phyloP scores from a whole-genome alignment of 2,113 vertebrate genomes.

The Meles meles region DNA sequence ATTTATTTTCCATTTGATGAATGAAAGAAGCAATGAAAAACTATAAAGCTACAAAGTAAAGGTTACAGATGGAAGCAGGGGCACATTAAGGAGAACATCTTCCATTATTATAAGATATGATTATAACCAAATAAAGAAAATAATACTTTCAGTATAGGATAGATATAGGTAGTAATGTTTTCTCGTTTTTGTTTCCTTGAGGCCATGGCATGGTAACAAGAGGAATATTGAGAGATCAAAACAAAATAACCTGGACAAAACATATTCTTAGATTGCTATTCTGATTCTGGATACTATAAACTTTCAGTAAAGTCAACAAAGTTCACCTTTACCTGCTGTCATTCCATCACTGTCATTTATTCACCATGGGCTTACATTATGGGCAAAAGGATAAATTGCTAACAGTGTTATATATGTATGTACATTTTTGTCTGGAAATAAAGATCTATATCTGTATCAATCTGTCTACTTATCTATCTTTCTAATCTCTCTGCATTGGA shows the following conservation, averaged over 20 bases:
- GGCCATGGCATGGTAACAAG: not conserved
- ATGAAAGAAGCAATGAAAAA: not conserved
- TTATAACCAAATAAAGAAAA: not conserved
- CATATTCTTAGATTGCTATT: not conserved
- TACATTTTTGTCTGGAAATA: not conserved
- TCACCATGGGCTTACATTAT: not conserved
- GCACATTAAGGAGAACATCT: not conserved
- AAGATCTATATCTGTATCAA: not conserved
- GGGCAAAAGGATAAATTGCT: not conserved
- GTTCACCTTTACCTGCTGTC: not conserved
- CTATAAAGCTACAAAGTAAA: not conserved
- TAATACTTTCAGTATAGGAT: not conserved
- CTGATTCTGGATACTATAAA: not conserved
- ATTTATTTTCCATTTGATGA: not conserved
- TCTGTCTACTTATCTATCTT: not conserved
- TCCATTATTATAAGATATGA: not conserved
- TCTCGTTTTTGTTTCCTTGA: not conserved
- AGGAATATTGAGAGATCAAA: not conserved
- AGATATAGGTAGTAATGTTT: not conserved
- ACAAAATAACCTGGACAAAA: not conserved
- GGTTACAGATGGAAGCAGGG: not conserved
- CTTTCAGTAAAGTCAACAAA: not conserved
- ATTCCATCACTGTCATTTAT: not conserved
- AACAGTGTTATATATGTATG: not conserved
- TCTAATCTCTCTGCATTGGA: not conserved